Evolutionary conservation across 2,797 vertebrate genomes (phyloP), one percentile per base, ranked within the genome.

Genomic region (Fringilla coelebs): DNA sequence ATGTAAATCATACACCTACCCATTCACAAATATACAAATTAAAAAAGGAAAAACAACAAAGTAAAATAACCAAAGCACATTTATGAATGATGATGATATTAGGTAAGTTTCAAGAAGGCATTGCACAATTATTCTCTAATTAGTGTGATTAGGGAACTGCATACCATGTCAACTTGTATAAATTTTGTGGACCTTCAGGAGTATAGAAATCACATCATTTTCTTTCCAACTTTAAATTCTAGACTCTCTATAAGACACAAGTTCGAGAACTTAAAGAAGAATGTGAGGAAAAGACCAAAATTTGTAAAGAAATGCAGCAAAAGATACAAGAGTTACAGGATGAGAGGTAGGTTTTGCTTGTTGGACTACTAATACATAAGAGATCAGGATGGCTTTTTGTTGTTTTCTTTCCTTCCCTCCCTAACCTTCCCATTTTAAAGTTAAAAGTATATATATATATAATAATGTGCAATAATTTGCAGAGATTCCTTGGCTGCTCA

Each of bases 181-280:
- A 62, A 51, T 84, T 67, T 57, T 90, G 13, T 36, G 48, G 34
- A 36, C 15, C 21, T 82, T 79, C 34, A 40, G 66, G 10, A 77
- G 61, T 48, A 31, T 36, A 18, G 32, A 84, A 90, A 29, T 79
- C 52, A 60, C 0, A 1, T 29, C 6, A 28, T 49, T 95, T 90
- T 93, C 43, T 89, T 54, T 93, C 63, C 18, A 77, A 25, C 71
- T 95, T 96, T 67, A 74, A 74, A 87, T 46, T 96, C 60, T 84
- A 99, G 99, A 99, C 99, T 20, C 98, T 99, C 31, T 99, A 99
- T 97, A 99, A 99, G 98, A 99, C 99, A 0, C 99, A 99, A 97
- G 98, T 99, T 89, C 98, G 98, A 40, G 99, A 99, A 97, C 97
- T 99, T 94, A 99, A 99, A 94, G 99, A 99, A 78, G 99, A 99